A percentile compares a stretch with the other conserved stretches of the same genome.
phyloP scores from a whole-genome alignment of 1,140 invertebrate genomes.

The Globodera ellingtonae region DNA sequence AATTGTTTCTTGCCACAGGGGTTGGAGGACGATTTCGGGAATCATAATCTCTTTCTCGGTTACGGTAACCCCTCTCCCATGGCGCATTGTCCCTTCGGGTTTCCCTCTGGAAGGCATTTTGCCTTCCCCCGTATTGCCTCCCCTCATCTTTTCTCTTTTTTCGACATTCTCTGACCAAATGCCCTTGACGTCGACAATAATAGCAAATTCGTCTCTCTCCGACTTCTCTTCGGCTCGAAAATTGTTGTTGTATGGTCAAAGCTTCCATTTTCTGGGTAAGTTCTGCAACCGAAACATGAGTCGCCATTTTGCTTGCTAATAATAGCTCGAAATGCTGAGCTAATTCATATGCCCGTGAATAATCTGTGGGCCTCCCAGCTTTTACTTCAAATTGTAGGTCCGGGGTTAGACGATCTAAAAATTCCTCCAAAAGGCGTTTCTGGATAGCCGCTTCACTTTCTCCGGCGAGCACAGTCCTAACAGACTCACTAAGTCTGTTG shows the following conservation, averaged over 20 bases:
- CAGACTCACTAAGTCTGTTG: neutral
- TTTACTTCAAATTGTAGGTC: conserved; percentile 15
- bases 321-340: neutral
- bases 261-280: neutral
- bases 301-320: neutral
- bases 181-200: neutral
- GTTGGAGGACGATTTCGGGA: neutral
- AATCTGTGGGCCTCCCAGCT: neutral
- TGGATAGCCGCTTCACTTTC: neutral
- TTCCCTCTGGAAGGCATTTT: neutral
- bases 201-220: neutral
- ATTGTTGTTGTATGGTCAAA: neutral
- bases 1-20: neutral
- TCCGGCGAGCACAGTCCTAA: neutral
- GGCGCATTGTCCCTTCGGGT: neutral
- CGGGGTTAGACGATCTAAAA: neutral
- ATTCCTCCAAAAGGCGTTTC: conserved; percentile 1
- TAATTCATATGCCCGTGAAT: neutral
- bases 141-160: neutral
- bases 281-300: neutral
- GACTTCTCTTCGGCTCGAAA: neutral
- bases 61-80: neutral
- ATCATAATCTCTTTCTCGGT: neutral
- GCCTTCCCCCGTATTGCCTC: neutral
- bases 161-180: neutral